Percentiles rank a stretch among this genome's conserved stretches.
Evolutionary conservation across 1,140 invertebrate species (phyloP).

Genomic region (Drosophila pseudoananassae): DNA sequence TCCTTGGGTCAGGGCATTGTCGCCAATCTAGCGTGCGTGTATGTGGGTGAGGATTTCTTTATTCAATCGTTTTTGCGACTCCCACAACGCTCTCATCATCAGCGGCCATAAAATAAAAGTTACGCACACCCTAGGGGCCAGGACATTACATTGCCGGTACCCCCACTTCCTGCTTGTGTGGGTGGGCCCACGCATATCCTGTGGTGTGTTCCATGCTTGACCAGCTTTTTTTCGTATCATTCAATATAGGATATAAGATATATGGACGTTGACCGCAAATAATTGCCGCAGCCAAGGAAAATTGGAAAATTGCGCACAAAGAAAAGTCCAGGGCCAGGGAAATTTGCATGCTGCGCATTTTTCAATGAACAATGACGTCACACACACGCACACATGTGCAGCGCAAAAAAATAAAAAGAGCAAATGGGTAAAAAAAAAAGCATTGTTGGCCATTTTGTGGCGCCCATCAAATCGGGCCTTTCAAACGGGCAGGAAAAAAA

Average conservation of each 20-base stretch:
- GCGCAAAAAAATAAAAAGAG: neutral
- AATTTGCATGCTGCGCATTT: conserved; percentile 77
- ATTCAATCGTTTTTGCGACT: conserved; percentile 79
- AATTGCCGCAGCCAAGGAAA: conserved; percentile 59
- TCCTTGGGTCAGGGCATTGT: conserved; percentile 38
- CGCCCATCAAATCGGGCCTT: conserved; percentile 62
- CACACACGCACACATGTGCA: conserved; percentile 17
- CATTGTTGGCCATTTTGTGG: conserved; percentile 49
- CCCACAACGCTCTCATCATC: conserved; percentile 76
- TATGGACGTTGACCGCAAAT: conserved; percentile 73
- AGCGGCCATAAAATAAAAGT: conserved; percentile 83
- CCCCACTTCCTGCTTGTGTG: neutral
- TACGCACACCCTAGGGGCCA: conserved; percentile 78
- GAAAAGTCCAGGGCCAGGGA: conserved; percentile 2
- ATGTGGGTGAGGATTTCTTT: conserved; percentile 61
- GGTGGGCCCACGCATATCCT: conserved; percentile 18
- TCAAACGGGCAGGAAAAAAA: neutral
- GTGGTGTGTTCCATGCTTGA: conserved; percentile 65
- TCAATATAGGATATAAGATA: conserved; percentile 61
- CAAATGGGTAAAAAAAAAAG: neutral
- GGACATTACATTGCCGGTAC: conserved; percentile 53
- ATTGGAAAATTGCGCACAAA: conserved; percentile 66
- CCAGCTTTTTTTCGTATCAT: conserved; percentile 41
- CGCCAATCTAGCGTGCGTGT: conserved; percentile 37
- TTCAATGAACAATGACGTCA: conserved; percentile 80